Base-by-base conservation (phyloP, 2,888 invertebrate species). In the Hanleya hanleyi region DNA sequence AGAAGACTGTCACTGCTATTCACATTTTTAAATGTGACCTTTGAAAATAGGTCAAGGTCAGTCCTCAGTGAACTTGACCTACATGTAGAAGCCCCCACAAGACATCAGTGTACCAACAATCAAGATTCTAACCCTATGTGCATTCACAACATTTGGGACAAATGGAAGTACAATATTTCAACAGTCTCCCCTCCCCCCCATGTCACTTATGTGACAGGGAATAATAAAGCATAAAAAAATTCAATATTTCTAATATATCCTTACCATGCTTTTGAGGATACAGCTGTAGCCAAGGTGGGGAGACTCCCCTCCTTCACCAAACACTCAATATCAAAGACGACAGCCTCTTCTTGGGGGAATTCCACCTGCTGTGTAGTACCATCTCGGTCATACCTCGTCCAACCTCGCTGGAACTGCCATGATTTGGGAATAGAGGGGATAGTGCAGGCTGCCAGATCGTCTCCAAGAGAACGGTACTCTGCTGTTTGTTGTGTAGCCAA, bases 241-340 rank as follows among this genome's bases (percentile, higher is more conserved):
- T n/a, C n/a, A n/a, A n/a, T n/a, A n/a, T n/a, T 32, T 47, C 1
- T n/a, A 18, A 32, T 35, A 49, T 41, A 18, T 15, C 38, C 32
- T 18, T 80, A 91, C 99, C 99, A 99, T 72, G 95, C 94, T 74
- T 94, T 92, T 32, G 92, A 90, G 37, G 97, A 96, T 0, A 96
- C 95, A 18, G 99, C 99, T 75, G 96, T 95, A 0, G 99, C 99
- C 79, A 99, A 87, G 0, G 96, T 96, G 0, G 99, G 98, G 57
- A 94, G 92, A 79, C 94, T 94, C 0, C 98, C 97, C 67, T 95
- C 95, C 26, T 92, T 92, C 91, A 97, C 93, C 80, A 97, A 95
- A 0, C 97, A 96, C 92, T 99, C 98, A 65, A 98, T 95, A 91
- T 99, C 99, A 92, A 99, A 96, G 70, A 99, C 93, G 32, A 98